phyloP scores from a whole-genome alignment of 2,888 invertebrate genomes.

The Hirudinaria manillensis region DNA sequence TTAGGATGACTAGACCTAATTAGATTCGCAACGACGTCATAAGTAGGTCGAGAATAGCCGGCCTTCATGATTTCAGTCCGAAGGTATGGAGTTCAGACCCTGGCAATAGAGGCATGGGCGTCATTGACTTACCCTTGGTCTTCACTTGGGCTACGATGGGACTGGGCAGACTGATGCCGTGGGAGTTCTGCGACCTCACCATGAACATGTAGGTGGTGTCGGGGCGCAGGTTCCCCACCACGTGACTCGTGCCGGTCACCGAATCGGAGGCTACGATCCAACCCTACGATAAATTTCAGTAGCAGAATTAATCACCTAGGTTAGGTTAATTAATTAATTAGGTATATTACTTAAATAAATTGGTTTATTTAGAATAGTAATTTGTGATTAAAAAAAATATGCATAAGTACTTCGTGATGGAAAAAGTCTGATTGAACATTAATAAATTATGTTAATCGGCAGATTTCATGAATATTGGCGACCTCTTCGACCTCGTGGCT shows the following conservation, averaged over 20 bases:
- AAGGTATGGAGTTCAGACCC: too few species aligned
- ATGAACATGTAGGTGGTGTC: constrained; percentile 78
- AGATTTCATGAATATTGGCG: constrained; percentile 8
- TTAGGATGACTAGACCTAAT: neutral
- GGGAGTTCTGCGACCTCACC: constrained; percentile 75
- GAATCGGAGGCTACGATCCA: constrained; percentile 57
- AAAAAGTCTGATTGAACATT: too few species aligned
- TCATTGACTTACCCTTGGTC: constrained; percentile 30
- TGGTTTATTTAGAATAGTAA: too few species aligned
- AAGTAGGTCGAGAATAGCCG: neutral
- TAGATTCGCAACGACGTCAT: too few species aligned
- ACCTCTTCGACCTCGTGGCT: constrained; percentile 60
- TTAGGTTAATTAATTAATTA: too few species aligned
- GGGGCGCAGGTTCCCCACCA: constrained; percentile 69
- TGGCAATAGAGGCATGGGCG: too few species aligned
- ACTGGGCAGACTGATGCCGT: constrained; percentile 77
- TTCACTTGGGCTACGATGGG: constrained; percentile 48
- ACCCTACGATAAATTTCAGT: constrained; percentile 54
- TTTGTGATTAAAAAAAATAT: too few species aligned
- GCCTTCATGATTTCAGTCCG: neutral
- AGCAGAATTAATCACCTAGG: neutral
- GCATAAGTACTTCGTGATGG: too few species aligned
- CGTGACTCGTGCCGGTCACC: constrained; percentile 65
- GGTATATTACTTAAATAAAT: too few species aligned
- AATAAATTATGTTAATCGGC: too few species aligned